A percentile compares a stretch with the other conserved stretches of the same genome.
These are phyloP conservation scores for Anarsia innoxiella DNA, from an alignment of 2,888 invertebrate genomes.

Conservation along the genomic window DNA sequence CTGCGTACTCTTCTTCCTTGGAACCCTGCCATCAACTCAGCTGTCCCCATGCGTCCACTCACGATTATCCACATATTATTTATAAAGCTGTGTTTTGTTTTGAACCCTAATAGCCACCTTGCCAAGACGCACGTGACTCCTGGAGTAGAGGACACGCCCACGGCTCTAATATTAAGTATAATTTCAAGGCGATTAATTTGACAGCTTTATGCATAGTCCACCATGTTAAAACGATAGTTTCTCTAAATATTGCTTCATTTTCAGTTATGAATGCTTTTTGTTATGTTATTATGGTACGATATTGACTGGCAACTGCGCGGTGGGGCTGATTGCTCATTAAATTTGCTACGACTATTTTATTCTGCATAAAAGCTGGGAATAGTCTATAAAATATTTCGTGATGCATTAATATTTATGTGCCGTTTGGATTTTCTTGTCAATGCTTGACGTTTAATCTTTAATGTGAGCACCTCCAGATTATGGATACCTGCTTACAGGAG, in stretches of 20 bases:
- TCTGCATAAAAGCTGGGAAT: no score
- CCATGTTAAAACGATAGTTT: constrained; percentile 2
- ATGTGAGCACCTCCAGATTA: no score
- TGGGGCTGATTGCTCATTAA: no score
- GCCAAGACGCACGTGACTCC: constrained; percentile 39
- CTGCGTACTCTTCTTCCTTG: constrained; percentile 26
- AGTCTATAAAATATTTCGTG: no score
- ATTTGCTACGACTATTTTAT: no score
- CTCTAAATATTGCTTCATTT: constrained; percentile 5
- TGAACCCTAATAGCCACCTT: constrained; percentile 45
- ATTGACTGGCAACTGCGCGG: no score
- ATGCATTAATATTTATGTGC: no score
- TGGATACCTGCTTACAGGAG: no score
- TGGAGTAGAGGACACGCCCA: constrained; percentile 16
- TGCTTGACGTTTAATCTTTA: no score
- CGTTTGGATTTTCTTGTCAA: no score
- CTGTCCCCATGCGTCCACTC: constrained; percentile 55
- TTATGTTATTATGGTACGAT: background rate
- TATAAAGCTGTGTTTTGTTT: constrained; percentile 67
- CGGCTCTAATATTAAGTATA: constrained; percentile 5
- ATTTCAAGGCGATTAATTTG: constrained; percentile 4
- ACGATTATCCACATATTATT: constrained; percentile 48
- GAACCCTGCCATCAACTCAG: constrained; percentile 51
- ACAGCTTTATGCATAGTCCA: constrained; percentile 8
- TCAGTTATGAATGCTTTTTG: background rate